Evolutionary conservation across 2,888 invertebrate genomes (phyloP), one percentile per base, ranked within the genome.

Genomic region (Ophonus ardosiacus): DNA sequence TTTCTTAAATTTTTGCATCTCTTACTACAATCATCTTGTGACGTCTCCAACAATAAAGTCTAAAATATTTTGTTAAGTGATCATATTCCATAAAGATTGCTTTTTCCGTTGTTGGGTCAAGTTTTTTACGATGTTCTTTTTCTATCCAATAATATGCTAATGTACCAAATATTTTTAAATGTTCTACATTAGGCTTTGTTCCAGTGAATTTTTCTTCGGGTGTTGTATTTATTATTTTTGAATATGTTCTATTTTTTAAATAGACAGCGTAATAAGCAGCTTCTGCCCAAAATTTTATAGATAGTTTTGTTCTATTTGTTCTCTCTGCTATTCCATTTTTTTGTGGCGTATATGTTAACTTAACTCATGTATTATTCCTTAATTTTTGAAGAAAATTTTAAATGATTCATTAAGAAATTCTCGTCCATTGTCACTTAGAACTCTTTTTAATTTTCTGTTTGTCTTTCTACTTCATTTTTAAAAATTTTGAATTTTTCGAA

Each of bases 101-200:
- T 71, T 8, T 4, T 13, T 40, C 15, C 3, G 40, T n/a, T 71
- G 40, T 71, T 38, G 7, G 8, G 13, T 31, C 31, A 1, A 71
- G 15, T n/a, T 71, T 71, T 31, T 31, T 5, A 4, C 31, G 31
- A 31, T 31, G 31, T 4, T 31, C 5, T 31, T 5, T 31, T 31
- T 31, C 31, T 31, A 4, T 31, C 31, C 31, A 31, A 31, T 4
- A 31, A 31, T 31, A 31, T 0, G 31, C 31, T 31, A 31, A 5
- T 1, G 31, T n/a, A 8, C 71, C 71, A 71, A 71, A 71, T 13
- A 38, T 71, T 43, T 71, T 71, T 40, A 71, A 40, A n/a, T 71
- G 71, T 15, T 71, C 15, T 0, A 71, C n/a, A 71, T 10, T 71
- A 7, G n/a, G 71, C 2, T n/a, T 71, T 5, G 24, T 43, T 1